Evolutionary conservation across 2,888 invertebrate species (phyloP), one percentile per base, ranked within the genome.

Genomic region (Graphium colonna): DNA sequence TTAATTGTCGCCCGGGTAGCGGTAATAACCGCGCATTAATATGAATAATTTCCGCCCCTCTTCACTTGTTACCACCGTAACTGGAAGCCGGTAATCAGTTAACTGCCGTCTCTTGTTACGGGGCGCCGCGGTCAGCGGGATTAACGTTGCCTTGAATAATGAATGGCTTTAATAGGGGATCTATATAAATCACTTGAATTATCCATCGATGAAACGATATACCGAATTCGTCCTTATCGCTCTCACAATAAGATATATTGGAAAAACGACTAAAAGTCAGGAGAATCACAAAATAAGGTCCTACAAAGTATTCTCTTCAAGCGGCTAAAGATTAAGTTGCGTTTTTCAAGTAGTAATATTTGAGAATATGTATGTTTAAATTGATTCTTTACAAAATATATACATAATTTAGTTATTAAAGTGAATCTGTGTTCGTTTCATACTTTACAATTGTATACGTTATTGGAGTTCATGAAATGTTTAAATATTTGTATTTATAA

Each of bases 1-100:
- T 21, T 47, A 47, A 47, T 40, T 9, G 42, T 31, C 15, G 13
- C 12, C 28, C 21, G 21, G 17, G 38, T 12, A 49, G n/a, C 18
- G 36, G 40, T 54, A 40, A 49, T 43, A 48, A 33, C 43, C 43
- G 5, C 10, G 12, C 26, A 40, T 53, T 53, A 45, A 40, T 50
- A 50, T 45, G 33, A 54, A 49, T 54, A 54, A 40, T 44, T 36
- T 9, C n/a, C 43, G 17, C 15, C 43, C 42, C 52, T 28, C 28
- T 38, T 45, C 39, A 42, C 36, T 47, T 26, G 41, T 40, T 39
- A 43, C 41, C 13, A 15, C 40, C 40, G 56, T 60, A 60, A 62
- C 60, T 59, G 59, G 43, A 58, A 61, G 52, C 60, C 58, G 58
- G 62, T 69, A 72, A 74, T 73, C 70, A 64, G 68, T 71, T 67